Evolutionary conservation across 2,888 invertebrate species (phyloP), one percentile per base, ranked within the genome.

Genomic region (Clusia tigrina): DNA sequence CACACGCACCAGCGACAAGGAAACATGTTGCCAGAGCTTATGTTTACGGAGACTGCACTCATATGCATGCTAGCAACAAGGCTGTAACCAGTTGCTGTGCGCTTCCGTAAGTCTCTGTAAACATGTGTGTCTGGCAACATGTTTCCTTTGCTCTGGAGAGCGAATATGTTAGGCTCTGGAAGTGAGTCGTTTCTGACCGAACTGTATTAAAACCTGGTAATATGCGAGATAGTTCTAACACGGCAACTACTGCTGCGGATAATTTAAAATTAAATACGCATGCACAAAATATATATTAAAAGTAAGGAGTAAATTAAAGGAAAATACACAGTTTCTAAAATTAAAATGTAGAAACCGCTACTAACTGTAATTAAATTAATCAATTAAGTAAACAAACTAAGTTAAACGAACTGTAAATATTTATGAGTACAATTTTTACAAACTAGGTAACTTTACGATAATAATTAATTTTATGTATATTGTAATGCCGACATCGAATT

Each of bases 261-360:
- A 15, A n/a, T 46, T 17, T 5, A 20, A 10, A 37, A 58, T 56
- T 48, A 65, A 71, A 75, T 77, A 74, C 77, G 74, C 74, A 74
- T 74, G 74, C 68, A 69, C 58, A 53, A 23, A 15, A 18, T 18
- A 53, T 17, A 60, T 58, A 68, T 15, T 10, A 6, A 42, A 42
- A 42, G n/a, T 42, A n/a, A 42, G n/a, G n/a, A n/a, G n/a, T n/a
- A 42, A 15, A 42, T 42, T 42, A 17, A 42, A 15, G n/a, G n/a
- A 5, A 42, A 42, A n/a, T 5, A n/a, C 10, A 42, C n/a, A 42
- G 3, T 32, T 32, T 32, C 32, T 6, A 42, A 42, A 42, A 42
- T 6, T 42, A 17, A 42, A 42, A 42, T 32, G 32, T 5, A 32
- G n/a, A 6, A 42, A 42, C 10, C 2, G 42, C 42, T 42, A 42